phyloP scores from a whole-genome alignment of 2,888 invertebrate species.

The Vandiemenella viatica region DNA sequence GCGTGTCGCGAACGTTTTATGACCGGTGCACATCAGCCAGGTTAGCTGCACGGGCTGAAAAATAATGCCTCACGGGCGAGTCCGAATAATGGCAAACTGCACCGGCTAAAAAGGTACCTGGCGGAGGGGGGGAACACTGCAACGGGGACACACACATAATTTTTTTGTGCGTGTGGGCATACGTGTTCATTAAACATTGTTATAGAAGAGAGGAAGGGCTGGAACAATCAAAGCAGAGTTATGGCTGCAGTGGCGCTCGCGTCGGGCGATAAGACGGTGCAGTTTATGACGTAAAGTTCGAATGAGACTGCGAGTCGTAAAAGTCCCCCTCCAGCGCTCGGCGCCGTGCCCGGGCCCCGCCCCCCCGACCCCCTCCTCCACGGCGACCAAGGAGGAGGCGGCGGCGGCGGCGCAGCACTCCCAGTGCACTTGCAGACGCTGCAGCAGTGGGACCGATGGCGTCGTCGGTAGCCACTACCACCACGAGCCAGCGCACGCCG shows the following conservation, averaged over 20 bases:
- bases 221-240: background rate
- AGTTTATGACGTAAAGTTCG: background rate
- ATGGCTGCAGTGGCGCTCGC: background rate
- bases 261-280: background rate
- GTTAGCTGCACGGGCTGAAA: background rate
- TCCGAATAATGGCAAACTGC: background rate
- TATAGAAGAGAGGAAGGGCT: background rate
- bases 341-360: background rate
- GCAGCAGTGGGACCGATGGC: too few species aligned
- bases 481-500: conserved; percentile 46
- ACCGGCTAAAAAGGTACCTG: background rate
- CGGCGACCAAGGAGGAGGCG: background rate
- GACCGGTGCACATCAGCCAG: background rate
- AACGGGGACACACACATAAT: background rate
- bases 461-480: background rate
- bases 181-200: background rate
- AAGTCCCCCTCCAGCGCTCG: background rate
- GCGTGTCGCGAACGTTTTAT: background rate
- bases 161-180: background rate
- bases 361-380: background rate
- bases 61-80: background rate
- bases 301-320: background rate
- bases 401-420: background rate
- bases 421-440: too few species aligned
- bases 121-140: background rate